Evolutionary conservation across 2,888 invertebrate species (phyloP), one percentile per base, ranked within the genome.

Genomic region (Perizoma flavofasciatum): DNA sequence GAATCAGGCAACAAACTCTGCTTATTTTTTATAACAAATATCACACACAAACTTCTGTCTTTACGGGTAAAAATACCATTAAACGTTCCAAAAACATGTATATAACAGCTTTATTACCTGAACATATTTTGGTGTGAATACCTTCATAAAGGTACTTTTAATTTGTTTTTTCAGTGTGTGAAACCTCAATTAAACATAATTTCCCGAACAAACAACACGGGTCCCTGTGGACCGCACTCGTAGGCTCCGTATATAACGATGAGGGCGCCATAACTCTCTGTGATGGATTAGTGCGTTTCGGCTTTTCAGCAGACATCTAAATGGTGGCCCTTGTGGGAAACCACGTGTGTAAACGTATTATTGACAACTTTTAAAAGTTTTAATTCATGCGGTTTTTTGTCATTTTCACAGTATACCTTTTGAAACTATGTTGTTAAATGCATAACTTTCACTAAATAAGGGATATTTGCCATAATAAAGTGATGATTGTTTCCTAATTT

Each of bases 251-350:
- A 81, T 79, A 80, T 81, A 76, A 79, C 74, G 33, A 57, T 56
- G 65, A 71, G 77, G 75, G 75, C 73, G 78, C 77, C 79, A 83
- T 85, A 83, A 84, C 80, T 87, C 86, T 81, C 71, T 43, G 82
- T 86, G 87, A 87, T 86, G 82, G 86, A 88, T 87, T 82, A 81
- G 78, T 79, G 82, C 85, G 84, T 85, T 87, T 89, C 86, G 86
- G 85, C 84, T 85, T 86, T 85, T 85, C 85, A 88, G 74, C 86
- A 78, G 78, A 77, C 77, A 81, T 82, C 81, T 78, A 83, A 86
- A 86, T 78, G 79, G 77, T 73, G 63, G 63, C 61, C 68, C 61
- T 69, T 60, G 59, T 47, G 63, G 61, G 59, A 63, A 53, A 61
- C 66, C 57, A 50, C 61, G 59, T 59, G 54, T 59, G 61, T 56